phyloP scores from a whole-genome alignment of 2,888 invertebrate genomes.

The Chironomus riparius region DNA sequence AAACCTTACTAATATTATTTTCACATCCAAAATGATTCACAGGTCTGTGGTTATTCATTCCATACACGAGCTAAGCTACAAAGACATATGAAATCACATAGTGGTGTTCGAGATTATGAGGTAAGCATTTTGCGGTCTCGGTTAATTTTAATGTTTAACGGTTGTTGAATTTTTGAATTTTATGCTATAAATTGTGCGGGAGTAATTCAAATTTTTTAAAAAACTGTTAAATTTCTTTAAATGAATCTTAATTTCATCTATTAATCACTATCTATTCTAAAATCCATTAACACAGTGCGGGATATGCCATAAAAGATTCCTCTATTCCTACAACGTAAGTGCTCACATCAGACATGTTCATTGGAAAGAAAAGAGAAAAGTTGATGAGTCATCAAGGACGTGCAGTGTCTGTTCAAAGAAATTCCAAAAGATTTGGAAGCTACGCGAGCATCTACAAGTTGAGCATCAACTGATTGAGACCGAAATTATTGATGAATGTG shows the following conservation, averaged over 20 bases:
- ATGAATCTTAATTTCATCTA: background rate
- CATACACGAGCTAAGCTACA: background rate
- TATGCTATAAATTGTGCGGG: no score
- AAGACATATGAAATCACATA: background rate
- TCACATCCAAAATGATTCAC: background rate
- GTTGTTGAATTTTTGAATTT: no score
- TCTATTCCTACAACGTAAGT: conserved; percentile 7
- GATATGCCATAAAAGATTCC: background rate
- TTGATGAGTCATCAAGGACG: background rate
- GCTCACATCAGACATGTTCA: conserved; percentile 18
- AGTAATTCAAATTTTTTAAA: no score
- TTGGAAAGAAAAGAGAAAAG: background rate
- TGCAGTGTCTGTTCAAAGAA: background rate
- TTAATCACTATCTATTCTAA: background rate
- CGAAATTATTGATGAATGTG: background rate
- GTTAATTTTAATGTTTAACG: no score
- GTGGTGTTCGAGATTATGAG: background rate
- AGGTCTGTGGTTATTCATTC: background rate
- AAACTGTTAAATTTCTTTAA: background rate
- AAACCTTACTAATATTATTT: no score
- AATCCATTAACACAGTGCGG: background rate
- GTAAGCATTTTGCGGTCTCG: background rate
- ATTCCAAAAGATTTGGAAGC: background rate
- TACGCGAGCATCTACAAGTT: background rate
- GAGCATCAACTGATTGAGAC: background rate